phyloP scores from a whole-genome alignment of 2,797 vertebrate genomes.

The Galagoides demidoff region DNA sequence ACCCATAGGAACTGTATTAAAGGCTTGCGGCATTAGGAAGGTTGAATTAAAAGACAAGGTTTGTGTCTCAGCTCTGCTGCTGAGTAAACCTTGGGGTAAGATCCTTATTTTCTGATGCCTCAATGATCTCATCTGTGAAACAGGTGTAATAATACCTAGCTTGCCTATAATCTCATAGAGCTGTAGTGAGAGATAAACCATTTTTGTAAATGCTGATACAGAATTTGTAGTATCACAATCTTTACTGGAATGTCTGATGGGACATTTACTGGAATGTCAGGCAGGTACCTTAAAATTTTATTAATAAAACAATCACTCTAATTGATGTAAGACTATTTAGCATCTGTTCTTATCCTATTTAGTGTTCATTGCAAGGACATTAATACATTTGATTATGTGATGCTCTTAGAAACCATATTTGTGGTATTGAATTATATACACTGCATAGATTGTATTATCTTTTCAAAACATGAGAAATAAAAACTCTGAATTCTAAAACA shows the following conservation, averaged over 20 bases:
- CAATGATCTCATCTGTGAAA: not conserved
- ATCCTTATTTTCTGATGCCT: not conserved
- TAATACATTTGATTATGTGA: not conserved
- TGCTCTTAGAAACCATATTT: no score
- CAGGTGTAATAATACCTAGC: fast-evolving
- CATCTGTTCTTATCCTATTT: not conserved
- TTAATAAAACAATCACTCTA: not conserved
- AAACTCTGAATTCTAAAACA: not conserved
- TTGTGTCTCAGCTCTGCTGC: not conserved
- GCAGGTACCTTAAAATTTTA: not conserved
- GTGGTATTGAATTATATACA: not conserved
- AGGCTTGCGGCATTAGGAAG: no score
- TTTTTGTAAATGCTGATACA: not conserved
- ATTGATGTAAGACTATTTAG: not conserved
- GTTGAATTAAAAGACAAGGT: not conserved
- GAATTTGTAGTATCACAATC: not conserved
- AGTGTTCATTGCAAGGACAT: not conserved
- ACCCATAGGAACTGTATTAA: no score
- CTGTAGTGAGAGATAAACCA: not conserved
- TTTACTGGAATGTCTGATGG: not conserved
- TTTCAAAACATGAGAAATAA: not conserved
- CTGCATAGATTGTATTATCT: not conserved
- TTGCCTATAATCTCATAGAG: not conserved
- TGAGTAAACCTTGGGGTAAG: not conserved
- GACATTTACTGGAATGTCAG: not conserved